Evolutionary conservation across 2,888 invertebrate genomes (phyloP), one percentile per base, ranked within the genome.

Genomic region (Acheta domesticus): DNA sequence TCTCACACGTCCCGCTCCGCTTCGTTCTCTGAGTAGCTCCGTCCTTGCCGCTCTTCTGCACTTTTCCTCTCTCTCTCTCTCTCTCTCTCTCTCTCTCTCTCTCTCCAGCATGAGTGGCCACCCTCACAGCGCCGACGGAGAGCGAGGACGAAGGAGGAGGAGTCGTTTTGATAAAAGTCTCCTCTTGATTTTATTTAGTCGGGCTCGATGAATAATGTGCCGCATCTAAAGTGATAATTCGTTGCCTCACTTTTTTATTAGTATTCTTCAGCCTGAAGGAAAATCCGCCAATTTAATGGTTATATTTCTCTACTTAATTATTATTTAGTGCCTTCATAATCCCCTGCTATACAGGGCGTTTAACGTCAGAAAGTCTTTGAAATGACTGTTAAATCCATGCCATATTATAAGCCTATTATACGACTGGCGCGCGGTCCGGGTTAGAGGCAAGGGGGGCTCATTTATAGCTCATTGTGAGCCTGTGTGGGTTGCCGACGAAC

Each of bases 231-330:
- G 62, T 62, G 62, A 62, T 62, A 62, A 62, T 62, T 62, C 62
- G 62, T 62, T 62, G n/a, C 62, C 16, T 62, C 62, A 62, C 62
- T 62, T 62, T 62, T 62, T 62, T 62, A 62, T 62, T 62, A 62
- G 62, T 62, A 62, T 62, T 62, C 62, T 62, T 62, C 62, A 14
- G 62, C 62, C n/a, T n/a, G 62, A 62, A 62, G n/a, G 62, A 19
- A 62, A 62, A 62, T 62, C 62, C 62, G 62, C 62, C 62, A 62
- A 62, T 62, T 62, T 62, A 62, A 62, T 62, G 62, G 62, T 62
- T 62, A 62, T 62, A 62, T 62, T 62, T 62, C 62, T 62, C 62
- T 62, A 62, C 62, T 62, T 62, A 62, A 62, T 62, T 62, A 62
- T 62, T 62, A 62, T 62, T 62, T 62, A 62, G 62, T 62, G 62